Conservation (phyloP, 2,888 invertebrate species). For the Synanthedon vespiformis region DNA sequence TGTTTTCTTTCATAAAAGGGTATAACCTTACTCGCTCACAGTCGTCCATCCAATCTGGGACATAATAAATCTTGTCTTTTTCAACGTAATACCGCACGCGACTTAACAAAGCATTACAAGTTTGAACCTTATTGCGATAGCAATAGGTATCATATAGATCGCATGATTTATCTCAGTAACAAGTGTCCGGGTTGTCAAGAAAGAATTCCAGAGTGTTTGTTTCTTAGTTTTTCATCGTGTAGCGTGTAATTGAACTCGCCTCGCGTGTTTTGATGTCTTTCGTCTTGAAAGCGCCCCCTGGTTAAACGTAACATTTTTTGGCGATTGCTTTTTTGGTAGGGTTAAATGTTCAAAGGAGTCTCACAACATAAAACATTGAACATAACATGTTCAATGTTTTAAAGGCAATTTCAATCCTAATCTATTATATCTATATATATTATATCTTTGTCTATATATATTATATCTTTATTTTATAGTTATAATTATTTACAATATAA, state of each 20-base stretch:
- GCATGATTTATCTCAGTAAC: background rate
- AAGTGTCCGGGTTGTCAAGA: background rate
- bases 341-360: too few relatives aligned
- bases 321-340: too few relatives aligned
- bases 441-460: too few relatives aligned
- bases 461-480: too few relatives aligned
- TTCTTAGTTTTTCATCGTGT: background rate
- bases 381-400: too few relatives aligned
- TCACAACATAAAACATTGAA: too few relatives aligned
- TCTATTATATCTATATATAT: too few relatives aligned
- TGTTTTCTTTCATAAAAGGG: background rate
- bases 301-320: too few relatives aligned
- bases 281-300: background rate
- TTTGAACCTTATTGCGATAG: background rate
- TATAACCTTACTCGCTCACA: constrained; percentile 17
- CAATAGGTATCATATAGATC: background rate
- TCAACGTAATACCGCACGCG: constrained; percentile 1
- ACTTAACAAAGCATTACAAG: too few relatives aligned
- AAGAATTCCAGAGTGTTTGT: background rate
- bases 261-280: background rate
- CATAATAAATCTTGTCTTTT: constrained; percentile 26
- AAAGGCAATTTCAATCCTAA: too few relatives aligned
- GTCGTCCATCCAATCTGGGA: constrained; percentile 18
- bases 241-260: background rate
- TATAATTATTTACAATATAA: too few relatives aligned